Evolutionary conservation across 2,113 vertebrate species (phyloP), one percentile per base, ranked within the genome.

Genomic region (Mellivora capensis): DNA sequence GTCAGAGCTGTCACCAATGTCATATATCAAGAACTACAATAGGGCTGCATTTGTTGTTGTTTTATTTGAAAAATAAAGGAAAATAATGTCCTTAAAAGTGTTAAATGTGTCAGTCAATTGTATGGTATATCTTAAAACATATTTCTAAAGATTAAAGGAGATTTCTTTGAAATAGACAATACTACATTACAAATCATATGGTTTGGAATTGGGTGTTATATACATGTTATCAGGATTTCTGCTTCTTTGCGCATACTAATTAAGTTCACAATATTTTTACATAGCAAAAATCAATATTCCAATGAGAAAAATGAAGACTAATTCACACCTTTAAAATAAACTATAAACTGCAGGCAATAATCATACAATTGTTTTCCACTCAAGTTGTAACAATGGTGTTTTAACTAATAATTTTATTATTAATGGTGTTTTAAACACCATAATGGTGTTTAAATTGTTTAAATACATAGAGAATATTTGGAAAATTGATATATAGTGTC

Each of bases 301-400:
- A 87, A 89, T 90, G 54, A 69, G 72, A 81, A 96, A 94, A 82
- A 44, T 84, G 54, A 96, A 67, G 49, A 96, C 42, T 71, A 96
- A 91, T 80, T 87, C 83, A 54, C 21, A 88, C 13, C 34, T 88
- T 96, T 93, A 93, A 97, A 89, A 95, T 81, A 54, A 93, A 86
- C 89, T 71, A 25, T 67, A 15, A 47, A 59, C 83, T 90, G 80
- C 23, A 94, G 21, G 4, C 14, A 91, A 86, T 89, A 42, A 49
- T 81, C 57, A 76, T n/a, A 79, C 3, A 95, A 76, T 29, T 27
- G 1, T 67, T 74, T 42, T 76, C 47, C 21, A 93, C 21, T n/a
- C 39, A 84, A 91, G 21, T 57, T 23, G 54, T 72, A 84, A 34
- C 14, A 89, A 44, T 64, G 23, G 29, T 42, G 4, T 49, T 49